A percentile compares a stretch with the other conserved stretches of the same genome.
phyloP scores from a whole-genome alignment of 2,888 invertebrate species.

The Iselma pallidipennis region DNA sequence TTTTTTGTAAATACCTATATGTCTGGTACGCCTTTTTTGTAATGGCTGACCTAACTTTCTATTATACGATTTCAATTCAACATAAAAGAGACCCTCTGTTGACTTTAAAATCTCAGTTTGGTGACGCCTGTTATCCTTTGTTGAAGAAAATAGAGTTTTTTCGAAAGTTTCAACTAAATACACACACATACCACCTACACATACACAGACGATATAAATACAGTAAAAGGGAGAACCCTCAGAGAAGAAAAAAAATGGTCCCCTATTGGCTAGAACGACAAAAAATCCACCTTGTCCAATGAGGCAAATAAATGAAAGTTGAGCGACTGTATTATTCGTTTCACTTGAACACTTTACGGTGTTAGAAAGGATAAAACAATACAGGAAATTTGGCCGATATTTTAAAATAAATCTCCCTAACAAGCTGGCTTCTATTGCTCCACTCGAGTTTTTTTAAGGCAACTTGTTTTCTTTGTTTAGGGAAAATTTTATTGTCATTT shows the following conservation, averaged over 20 bases:
- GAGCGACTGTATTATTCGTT: background rate
- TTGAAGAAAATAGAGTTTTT: slow-evolving; percentile 9
- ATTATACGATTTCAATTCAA: slow-evolving; percentile 28
- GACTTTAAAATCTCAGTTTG: slow-evolving; percentile 14
- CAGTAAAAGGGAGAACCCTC: background rate
- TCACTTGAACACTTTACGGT: background rate
- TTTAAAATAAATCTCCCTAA: too few species aligned
- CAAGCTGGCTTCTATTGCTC: too few species aligned
- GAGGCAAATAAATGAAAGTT: background rate
- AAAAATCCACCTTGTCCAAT: slow-evolving; percentile 12
- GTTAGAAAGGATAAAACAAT: too few species aligned
- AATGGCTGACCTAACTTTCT: slow-evolving; percentile 40
- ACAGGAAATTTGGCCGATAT: too few species aligned
- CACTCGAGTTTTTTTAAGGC: too few species aligned
- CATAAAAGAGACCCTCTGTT: slow-evolving; percentile 20
- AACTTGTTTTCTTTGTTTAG: background rate
- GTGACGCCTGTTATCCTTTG: background rate
- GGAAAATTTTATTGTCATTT: background rate
- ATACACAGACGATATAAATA: background rate
- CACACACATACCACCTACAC: too few species aligned
- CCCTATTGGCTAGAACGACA: slow-evolving; percentile 9
- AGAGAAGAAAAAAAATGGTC: background rate
- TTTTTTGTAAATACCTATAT: slow-evolving; percentile 16
- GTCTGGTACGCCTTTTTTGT: slow-evolving; percentile 41
- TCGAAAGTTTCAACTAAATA: slow-evolving; percentile 12